phyloP scores from a whole-genome alignment of 2,797 vertebrate species.

The Rhadinocentrus ornatus region DNA sequence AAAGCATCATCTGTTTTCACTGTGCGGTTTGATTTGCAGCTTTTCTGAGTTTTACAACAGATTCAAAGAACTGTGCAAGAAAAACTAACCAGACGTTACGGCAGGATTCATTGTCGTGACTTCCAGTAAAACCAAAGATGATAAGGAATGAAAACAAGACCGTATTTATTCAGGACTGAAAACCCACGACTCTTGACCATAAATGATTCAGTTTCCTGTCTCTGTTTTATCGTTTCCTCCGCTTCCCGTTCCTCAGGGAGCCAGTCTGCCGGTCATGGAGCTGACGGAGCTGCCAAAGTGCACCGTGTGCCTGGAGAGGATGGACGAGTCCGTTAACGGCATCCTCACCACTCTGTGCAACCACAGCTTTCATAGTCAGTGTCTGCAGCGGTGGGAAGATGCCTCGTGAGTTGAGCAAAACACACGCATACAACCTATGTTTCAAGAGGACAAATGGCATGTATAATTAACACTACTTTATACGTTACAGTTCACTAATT shows the following conservation, averaged over 20 bases:
- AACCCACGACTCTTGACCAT: not conserved
- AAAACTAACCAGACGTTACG: too few species aligned
- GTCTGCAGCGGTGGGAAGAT: constrained; percentile 98
- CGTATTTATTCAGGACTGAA: constrained; percentile 2
- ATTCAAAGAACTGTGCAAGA: too few species aligned
- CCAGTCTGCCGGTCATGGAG: constrained; percentile 98
- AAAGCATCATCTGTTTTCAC: too few species aligned
- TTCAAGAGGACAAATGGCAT: too few species aligned
- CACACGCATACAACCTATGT: not conserved
- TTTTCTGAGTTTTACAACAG: too few species aligned
- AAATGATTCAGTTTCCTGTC: not conserved
- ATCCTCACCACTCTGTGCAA: constrained; percentile 97
- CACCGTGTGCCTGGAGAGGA: constrained; percentile 96
- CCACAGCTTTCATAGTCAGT: constrained; percentile 99
- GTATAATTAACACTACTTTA: not conserved
- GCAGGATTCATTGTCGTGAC: not conserved
- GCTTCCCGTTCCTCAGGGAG: constrained; percentile 82
- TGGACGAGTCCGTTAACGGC: constrained; percentile 98
- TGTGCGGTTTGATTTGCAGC: too few species aligned
- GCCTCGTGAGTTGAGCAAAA: constrained; percentile 87
- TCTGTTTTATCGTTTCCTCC: not conserved
- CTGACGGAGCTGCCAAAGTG: constrained; percentile 97
- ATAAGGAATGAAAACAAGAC: not conserved
- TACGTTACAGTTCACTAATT: not conserved
- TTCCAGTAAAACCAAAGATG: not conserved